These are phyloP conservation scores for Drosophila gunungcola DNA, from an alignment of 1,140 invertebrate genomes.

Conservation along the genomic window DNA sequence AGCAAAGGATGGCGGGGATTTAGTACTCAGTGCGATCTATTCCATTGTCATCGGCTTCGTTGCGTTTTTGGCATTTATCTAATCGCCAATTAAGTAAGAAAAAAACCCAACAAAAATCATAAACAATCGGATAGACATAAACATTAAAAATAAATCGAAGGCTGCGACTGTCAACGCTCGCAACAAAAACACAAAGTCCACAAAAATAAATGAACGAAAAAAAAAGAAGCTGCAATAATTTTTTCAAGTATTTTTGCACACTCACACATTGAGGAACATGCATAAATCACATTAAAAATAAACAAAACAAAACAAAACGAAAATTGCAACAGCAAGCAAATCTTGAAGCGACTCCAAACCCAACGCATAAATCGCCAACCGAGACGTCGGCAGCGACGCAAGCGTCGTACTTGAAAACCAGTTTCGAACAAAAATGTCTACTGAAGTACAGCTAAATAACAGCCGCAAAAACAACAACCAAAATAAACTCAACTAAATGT, in stretches of 20 bases:
- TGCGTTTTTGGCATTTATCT: constrained; percentile 66
- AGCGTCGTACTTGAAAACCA: constrained; percentile 79
- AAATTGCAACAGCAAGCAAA: constrained; percentile 75
- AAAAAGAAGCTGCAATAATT: constrained; percentile 80
- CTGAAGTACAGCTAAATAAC: constrained; percentile 73
- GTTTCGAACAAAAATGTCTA: constrained; percentile 69
- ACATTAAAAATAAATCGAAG: constrained; percentile 83
- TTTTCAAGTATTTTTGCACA: constrained; percentile 71
- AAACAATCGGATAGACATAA: constrained; percentile 81
- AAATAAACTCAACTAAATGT: constrained; percentile 29
- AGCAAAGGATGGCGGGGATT: not conserved
- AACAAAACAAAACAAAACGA: constrained; percentile 80
- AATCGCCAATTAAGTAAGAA: constrained; percentile 77
- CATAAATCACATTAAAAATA: constrained; percentile 82
- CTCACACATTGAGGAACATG: constrained; percentile 59
- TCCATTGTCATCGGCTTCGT: constrained; percentile 34
- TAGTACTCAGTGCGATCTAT: constrained; percentile 20
- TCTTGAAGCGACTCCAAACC: constrained; percentile 43
- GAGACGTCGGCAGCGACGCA: constrained; percentile 16
- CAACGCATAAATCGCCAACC: constrained; percentile 75
- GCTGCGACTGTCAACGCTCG: constrained; percentile 66
- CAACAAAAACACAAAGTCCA: constrained; percentile 21
- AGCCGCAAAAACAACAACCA: constrained; percentile 35
- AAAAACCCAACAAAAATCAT: constrained; percentile 69
- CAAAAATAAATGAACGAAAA: constrained; percentile 39